Evolutionary conservation across 2,888 invertebrate species (phyloP), one percentile per base, ranked within the genome.

Genomic region (Cerceris rybyensis): DNA sequence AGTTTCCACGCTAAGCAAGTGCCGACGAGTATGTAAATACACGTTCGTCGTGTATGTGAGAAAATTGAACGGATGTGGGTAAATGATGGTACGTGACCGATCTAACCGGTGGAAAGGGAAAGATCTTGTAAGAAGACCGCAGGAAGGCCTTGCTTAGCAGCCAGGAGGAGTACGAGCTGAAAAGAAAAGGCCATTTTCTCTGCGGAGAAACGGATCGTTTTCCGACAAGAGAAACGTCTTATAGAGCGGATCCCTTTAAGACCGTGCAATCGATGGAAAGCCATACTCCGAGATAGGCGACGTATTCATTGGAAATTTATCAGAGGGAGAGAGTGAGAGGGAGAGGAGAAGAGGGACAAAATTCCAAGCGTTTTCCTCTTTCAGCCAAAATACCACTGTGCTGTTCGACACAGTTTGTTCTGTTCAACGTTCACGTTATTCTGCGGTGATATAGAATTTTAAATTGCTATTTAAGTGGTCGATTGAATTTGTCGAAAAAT

Each of bases 11-110:
- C 70, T 49, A 57, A 64, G 75, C 70, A 63, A 79, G 28, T 54
- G 54, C 13, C 68, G 63, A 78, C 75, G 58, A 60, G 79, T 71
- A 79, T 74, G 79, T 76, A 80, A 75, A 80, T 80, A 80, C 69
- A 55, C 49, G 73, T 68, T 61, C 73, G 68, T 28, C 81, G 49
- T 49, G 59, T 69, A 63, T 61, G 60, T 42, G 63, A 57, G 69
- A 70, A 77, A 70, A 70, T 71, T 68, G 71, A 75, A 66, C 79
- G 80, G 73, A 80, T 77, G 78, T 61, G 71, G 68, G 70, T 81
- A 74, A 81, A 80, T 76, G 81, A 77, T 66, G 67, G 69, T 73
- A 81, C 80, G 81, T 81, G 81, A 74, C 76, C 70, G 77, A 81
- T 81, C 77, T 68, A 8, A 16, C 14, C 14, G 28, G 65, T 46